Base-by-base conservation (phyloP, 1,140 invertebrate species). In the Drosophila melanica region DNA sequence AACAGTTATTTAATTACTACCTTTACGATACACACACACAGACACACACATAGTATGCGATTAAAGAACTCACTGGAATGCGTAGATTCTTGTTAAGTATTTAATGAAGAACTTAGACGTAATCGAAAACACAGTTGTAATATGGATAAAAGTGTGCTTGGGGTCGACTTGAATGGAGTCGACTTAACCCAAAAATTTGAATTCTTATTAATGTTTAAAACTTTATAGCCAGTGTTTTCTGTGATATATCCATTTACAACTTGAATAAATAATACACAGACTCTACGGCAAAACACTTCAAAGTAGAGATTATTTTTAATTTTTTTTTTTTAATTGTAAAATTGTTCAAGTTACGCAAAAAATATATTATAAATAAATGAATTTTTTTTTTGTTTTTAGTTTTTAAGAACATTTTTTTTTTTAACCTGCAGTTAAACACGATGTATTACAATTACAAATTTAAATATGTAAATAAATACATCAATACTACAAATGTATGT, bases 181-280 rank as follows among this genome's bases (percentile, higher is more conserved):
- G 33, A 45, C 12, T 44, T 58, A 16, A 4, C 1, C 45, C 45
- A 9, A 3, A 35, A 35, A 35, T 9, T 35, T 9, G 3, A 35
- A 10, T 9, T 35, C 9, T 9, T 9, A 35, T 35, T 9, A 35
- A 7, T 35, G 9, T 35, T 35, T 35, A 35, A 35, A 64, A 45
- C 27, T 51, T 68, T n/a, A 60, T 62, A 72, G 51, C 51, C 45
- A 77, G 62, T 77, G 54, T 68, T 86, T 86, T 86, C 77, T 85
- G 81, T 86, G 81, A 85, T 85, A 86, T 86, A 77, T 80, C 59
- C 67, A 72, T 85, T 69, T 37, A 54, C 39, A 53, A 51, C 30
- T 35, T 47, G 63, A 54, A 35, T 27, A 20, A 27, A 27, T 7
- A 27, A 27, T 7, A 27, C 57, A 47, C 57, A 59, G 57, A 59